Evolutionary conservation across 2,888 invertebrate species (phyloP), one percentile per base, ranked within the genome.

Genomic region (Dastarcus helophoroides): DNA sequence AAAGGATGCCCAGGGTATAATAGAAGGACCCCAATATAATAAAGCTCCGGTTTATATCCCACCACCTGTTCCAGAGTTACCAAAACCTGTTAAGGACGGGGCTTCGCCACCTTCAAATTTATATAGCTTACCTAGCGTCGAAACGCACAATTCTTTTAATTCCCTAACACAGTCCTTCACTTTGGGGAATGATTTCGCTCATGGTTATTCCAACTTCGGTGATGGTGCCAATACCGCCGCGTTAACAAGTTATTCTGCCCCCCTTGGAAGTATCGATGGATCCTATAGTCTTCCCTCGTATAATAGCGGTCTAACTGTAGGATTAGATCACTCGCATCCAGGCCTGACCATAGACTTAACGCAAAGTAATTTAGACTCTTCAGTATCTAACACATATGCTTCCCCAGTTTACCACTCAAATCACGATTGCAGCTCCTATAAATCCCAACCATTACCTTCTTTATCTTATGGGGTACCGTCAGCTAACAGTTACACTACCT

Each of bases 1-100:
- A 10, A 71, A 77, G 42, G 76, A 78, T 47, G 57, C 63, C 10
- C 69, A 69, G 36, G 70, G 69, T 1, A 57, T 69, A 2, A 70
- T 73, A 33, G 26, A 31, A 10, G 29, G 29, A 17, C 27, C 29
- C 0, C 33, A 33, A 26, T 42, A 36, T 33, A 41, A 37, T 22
- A 37, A 43, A 13, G 50, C 52, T 7, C 64, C 68, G 1, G 57
- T 71, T 0, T 79, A 79, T 45, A 56, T 78, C 17, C 74, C 78
- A 0, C 78, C 78, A 2, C 76, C 78, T 3, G 66, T 71, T 1
- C 67, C 69, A 32, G 75, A 71, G 37, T 15, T 50, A 13, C 29
- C 45, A 4, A 50, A 47, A 37, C 50, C 59, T 43, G 38, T 57
- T 43, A 48, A 40, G 12, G 53, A 67, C 1, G 62, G 64, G 2